Conservation (phyloP, 2,888 invertebrate species). For the Agrotis ipsilon region DNA sequence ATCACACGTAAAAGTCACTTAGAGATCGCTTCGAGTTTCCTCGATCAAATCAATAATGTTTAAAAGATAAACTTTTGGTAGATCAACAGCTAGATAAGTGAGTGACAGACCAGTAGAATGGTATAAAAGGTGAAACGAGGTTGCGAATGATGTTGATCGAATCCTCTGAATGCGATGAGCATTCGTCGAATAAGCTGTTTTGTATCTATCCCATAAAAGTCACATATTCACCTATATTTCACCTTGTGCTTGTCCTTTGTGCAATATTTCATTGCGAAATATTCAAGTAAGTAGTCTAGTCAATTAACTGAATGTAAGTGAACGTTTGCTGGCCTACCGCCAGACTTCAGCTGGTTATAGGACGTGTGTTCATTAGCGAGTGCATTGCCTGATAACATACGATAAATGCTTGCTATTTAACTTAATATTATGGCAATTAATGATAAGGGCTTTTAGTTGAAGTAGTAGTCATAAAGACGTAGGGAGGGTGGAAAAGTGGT, state of each 20-base stretch:
- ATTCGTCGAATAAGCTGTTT: too few relatives aligned
- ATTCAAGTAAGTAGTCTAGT: constrained; percentile 22
- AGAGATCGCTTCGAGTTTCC: too few relatives aligned
- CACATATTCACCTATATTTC: too few relatives aligned
- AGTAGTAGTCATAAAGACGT: neutral
- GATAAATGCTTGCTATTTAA: neutral
- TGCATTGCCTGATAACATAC: constrained; percentile 20
- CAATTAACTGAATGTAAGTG: constrained; percentile 46
- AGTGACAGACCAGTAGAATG: neutral
- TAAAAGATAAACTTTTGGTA: neutral
- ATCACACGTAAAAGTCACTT: too few relatives aligned
- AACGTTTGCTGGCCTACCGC: constrained; percentile 51
- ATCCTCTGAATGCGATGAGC: too few relatives aligned
- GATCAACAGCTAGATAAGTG: neutral
- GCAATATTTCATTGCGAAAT: constrained; percentile 16
- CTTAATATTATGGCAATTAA: neutral
- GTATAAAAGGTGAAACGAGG: neutral
- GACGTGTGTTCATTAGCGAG: constrained; percentile 45
- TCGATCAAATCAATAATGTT: too few relatives aligned
- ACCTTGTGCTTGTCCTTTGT: constrained; percentile 10
- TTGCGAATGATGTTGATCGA: neutral
- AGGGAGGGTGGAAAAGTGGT: neutral
- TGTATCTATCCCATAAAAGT: neutral
- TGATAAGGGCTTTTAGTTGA: neutral
- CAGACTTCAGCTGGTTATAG: constrained; percentile 33